A percentile compares a stretch with the other conserved stretches of the same genome.
These are phyloP conservation scores for Crotalus helleri DNA, from an alignment of 2,113 vertebrate genomes.

Conservation along the genomic window DNA sequence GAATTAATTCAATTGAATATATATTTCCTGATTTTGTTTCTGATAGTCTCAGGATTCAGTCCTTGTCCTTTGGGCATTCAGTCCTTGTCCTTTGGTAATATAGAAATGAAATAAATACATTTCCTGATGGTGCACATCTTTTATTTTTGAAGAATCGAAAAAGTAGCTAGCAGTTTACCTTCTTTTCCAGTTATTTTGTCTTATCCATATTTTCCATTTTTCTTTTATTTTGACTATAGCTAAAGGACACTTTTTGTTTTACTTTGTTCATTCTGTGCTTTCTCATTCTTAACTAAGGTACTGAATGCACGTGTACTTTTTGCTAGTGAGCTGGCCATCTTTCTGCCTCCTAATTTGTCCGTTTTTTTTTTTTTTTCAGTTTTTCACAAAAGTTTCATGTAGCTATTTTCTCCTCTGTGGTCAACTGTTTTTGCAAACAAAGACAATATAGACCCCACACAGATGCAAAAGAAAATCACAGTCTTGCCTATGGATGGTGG, in stretches of 20 bases:
- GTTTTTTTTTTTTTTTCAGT: background rate
- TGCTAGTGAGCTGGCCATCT: background rate
- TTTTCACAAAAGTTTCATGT: background rate
- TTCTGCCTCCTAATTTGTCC: background rate
- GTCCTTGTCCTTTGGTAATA: background rate
- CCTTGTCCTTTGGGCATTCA: background rate
- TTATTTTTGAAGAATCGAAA: background rate
- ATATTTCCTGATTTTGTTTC: background rate
- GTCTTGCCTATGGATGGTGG: background rate
- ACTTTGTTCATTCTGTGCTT: background rate
- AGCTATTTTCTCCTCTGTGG: background rate
- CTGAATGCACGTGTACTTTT: background rate
- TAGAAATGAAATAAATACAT: background rate
- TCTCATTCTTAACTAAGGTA: background rate
- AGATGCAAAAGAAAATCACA: background rate
- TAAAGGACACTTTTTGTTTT: background rate
- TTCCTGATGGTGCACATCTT: background rate
- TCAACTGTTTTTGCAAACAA: background rate
- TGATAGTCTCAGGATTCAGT: background rate
- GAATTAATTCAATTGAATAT: background rate
- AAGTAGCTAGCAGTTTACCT: background rate
- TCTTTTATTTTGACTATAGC: background rate
- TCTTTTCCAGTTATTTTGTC: background rate
- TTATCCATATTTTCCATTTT: background rate
- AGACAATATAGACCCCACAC: background rate